Base-by-base conservation (phyloP, 2,797 vertebrate species). In the Ambastaia sidthimunki region DNA sequence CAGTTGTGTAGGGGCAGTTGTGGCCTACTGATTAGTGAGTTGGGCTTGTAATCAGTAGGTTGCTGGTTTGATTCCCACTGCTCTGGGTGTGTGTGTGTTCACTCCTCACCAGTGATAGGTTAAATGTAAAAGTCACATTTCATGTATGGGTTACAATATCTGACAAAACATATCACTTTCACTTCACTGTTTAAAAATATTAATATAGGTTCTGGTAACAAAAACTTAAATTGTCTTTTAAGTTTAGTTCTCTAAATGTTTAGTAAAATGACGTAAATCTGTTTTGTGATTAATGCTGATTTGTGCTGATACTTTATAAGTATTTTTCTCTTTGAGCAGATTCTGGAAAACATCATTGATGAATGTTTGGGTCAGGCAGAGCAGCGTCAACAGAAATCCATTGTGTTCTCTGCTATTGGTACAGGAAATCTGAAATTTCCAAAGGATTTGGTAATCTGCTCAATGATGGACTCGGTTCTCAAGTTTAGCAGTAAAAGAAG, bases 331-430 rank as follows among this genome's bases (percentile, higher is more conserved):
- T 60, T 62, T 80, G 5, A 7, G 21, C 80, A 96, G 96, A 55
- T 3, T 3, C 84, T 98, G 85, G 76, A 82, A 84, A 65, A 76
- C 37, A 80, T 94, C 78, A 87, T 97, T 44, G 71, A 75, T 65
- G 65, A 72, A 7, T 98, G 96, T 83, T 89, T 99, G 84, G 44
- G 62, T 41, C 90, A 74, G 62, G 91, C 94, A 0, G 96, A 97
- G 84, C 75, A 80, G 6, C 62, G 71, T 3, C 86, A 86, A 12
- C 83, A 94, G 62, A 87, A 83, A 10, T 97, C 96, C 0, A 93
- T 98, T 44, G 77, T 94, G 16, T 96, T 98, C 86, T 95, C 96
- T 23, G 95, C 96, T 76, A 93, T 98, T 19, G 97, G 96, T 74
- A 94, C 95, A 0, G 96, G 97, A 76, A 94, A 94, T 67, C 89